Evolutionary conservation across 2,113 vertebrate species (phyloP), one percentile per base, ranked within the genome.

Genomic region (Ageneiosus marmoratus): DNA sequence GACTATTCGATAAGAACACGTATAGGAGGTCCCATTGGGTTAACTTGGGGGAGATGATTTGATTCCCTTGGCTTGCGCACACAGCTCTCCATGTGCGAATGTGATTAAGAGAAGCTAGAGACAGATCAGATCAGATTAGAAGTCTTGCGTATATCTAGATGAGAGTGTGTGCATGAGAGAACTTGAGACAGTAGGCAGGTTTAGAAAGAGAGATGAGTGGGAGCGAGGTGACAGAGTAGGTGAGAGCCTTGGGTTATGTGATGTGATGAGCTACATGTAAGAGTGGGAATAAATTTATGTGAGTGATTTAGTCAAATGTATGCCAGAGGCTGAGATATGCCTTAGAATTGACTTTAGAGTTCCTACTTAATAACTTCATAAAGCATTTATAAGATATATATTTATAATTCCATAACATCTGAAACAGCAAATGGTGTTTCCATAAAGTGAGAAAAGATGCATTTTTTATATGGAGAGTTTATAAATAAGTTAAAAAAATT

Each of bases 71-170:
- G 93, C 89, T 85, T 88, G 84, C 91, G 88, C 90, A 91, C 90
- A 90, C 90, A 90, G 90, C 91, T 92, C 91, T 91, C 86, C 91
- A 90, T 91, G 90, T 92, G 91, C 90, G 89, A 94, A 95, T 93
- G 90, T 91, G 90, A 94, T 93, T 94, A 92, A 85, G 80, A 86
- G 83, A 82, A 86, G 81, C 83, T 55, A 60, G 85, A 83, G 82
- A 81, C 77, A 85, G 53, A 80, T 69, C 60, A 80, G 84, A 88
- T 88, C 60, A 75, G 79, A 89, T 89, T 86, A 90, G 41, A 79
- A 82, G 50, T 16, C 80, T 56, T 81, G 41, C 51, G 48, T 75
- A 72, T 67, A 34, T 51, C 24, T 48, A 75, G 58, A 76, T 79
- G 60, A 50, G 18, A 29, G 83, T 73, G 80, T 63, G 86, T 85